Evolutionary conservation across 2,113 vertebrate genomes (phyloP), one percentile per base, ranked within the genome.

Genomic region (Speoplatyrhinus poulsoni): DNA sequence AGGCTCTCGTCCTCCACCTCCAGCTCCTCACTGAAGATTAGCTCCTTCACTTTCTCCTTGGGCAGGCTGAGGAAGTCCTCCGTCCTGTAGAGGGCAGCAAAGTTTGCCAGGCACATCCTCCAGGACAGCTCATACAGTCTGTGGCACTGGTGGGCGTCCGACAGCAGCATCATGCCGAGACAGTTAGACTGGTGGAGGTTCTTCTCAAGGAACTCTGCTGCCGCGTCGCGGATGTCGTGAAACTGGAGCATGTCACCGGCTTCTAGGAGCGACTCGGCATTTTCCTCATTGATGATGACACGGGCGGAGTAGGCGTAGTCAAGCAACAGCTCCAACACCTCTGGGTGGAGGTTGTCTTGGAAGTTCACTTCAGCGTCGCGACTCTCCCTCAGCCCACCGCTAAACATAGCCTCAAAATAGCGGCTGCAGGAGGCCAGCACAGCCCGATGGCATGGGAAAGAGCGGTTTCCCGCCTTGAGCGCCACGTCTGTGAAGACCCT

Each of bases 171-270:
- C 93, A 94, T 94, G n/a, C 93, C 93, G 19, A 95, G 83, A 80
- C 94, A 95, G 89, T 95, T 95, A 0, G 91, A 92, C 3, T 92
- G 92, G 59, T 94, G 92, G 3, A 95, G 93, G 82, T 94, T 94
- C 81, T 93, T 94, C 69, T 95, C 93, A 1, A 95, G 87, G 73
- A 95, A 95, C 70, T 94, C 94, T 0, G 94, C 89, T 0, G 93
- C 91, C 0, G 94, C 94, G 1, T 95, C 94, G 10, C 93, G 79
- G 73, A 95, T 94, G 83, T 95, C 94, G 3, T 94, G 93, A 62
- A 95, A 95, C 87, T 95, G 94, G 48, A 95, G 91, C 94, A 95
- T 95, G 85, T 95, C 94, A 0, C 93, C 92, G 0, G 94, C 94
- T 68, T 95, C 93, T 1, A 95, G 84, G 3, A 95, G 88, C 0